Percentiles rank a stretch among this genome's conserved stretches.
Evolutionary conservation across 2,888 invertebrate species (phyloP).

Genomic region (Eupsilia transversa): DNA sequence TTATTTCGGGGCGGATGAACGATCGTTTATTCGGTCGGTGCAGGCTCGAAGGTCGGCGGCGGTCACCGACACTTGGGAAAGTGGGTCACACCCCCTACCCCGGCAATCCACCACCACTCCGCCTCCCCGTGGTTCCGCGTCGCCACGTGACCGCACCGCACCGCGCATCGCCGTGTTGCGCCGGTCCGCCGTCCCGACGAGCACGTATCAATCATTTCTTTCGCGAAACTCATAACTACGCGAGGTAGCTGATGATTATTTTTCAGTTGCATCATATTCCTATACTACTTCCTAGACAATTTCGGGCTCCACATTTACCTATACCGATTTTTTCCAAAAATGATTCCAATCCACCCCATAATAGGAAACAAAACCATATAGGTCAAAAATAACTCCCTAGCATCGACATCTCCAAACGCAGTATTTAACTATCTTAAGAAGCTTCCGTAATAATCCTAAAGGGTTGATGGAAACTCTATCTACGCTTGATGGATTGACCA

Average conservation of each 20-base stretch:
- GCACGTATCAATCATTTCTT: slow-evolving; percentile 33
- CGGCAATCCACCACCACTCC: slow-evolving; percentile 47
- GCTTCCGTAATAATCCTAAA: slow-evolving; percentile 17
- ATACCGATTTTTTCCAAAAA: not conserved
- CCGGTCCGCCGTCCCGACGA: slow-evolving; percentile 13
- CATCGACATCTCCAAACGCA: not conserved
- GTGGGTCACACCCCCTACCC: slow-evolving; percentile 84
- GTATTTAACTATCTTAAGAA: not conserved
- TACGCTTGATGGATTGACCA: slow-evolving; percentile 6
- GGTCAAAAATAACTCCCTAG: not conserved
- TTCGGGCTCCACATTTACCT: not conserved
- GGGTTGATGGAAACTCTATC: slow-evolving; percentile 19
- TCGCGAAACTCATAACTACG: slow-evolving; percentile 13
- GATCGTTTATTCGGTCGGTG: slow-evolving; percentile 81
- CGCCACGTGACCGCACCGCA: slow-evolving; percentile 66
- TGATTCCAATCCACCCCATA: not conserved
- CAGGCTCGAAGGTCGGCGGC: slow-evolving; percentile 87
- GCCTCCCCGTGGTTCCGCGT: slow-evolving; percentile 52
- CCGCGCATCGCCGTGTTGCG: not conserved
- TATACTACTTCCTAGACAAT: not conserved
- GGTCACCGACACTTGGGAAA: slow-evolving; percentile 86
- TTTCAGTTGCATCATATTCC: not conserved
- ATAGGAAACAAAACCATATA: not conserved
- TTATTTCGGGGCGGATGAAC: slow-evolving; percentile 79
- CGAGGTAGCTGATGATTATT: not conserved